These are phyloP conservation scores for Drosophila basisetae DNA, from an alignment of 2,888 invertebrate species.

Conservation along the genomic window DNA sequence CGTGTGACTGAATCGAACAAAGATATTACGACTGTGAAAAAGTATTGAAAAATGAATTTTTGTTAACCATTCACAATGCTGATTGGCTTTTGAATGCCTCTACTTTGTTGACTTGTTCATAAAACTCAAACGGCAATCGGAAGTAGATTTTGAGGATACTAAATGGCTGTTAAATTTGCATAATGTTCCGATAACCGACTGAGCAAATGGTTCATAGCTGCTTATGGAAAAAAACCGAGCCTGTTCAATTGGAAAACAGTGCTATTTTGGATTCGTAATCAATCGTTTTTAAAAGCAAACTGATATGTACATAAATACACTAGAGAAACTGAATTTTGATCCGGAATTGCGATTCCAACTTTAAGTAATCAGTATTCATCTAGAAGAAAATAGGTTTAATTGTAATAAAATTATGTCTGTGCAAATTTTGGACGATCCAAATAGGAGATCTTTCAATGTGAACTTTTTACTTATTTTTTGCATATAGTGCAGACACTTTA, in stretches of 20 bases:
- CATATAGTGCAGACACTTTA: constrained; percentile 5
- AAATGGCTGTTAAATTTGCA: constrained; percentile 42
- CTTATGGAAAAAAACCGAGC: not conserved
- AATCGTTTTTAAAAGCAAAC: not conserved
- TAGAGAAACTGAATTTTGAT: too few species aligned
- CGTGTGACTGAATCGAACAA: constrained; percentile 28
- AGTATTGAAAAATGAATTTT: constrained; percentile 56
- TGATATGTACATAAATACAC: too few species aligned
- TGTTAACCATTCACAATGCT: constrained; percentile 52
- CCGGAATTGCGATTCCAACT: not conserved
- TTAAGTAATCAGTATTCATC: not conserved
- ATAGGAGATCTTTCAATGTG: not conserved
- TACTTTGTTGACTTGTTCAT: constrained; percentile 43
- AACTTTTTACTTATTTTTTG: not conserved
- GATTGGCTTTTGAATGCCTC: constrained; percentile 62
- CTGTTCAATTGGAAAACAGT: not conserved
- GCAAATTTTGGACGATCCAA: not conserved
- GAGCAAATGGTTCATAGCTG: constrained; percentile 10
- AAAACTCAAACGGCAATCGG: constrained; percentile 56
- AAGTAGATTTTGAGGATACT: constrained; percentile 19
- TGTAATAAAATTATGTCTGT: not conserved
- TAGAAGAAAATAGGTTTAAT: not conserved
- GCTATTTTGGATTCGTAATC: not conserved
- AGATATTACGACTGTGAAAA: constrained; percentile 56
- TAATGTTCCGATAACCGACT: constrained; percentile 44